Evolutionary conservation across 2,888 invertebrate genomes (phyloP).

Genomic region (Cabera pusaria): DNA sequence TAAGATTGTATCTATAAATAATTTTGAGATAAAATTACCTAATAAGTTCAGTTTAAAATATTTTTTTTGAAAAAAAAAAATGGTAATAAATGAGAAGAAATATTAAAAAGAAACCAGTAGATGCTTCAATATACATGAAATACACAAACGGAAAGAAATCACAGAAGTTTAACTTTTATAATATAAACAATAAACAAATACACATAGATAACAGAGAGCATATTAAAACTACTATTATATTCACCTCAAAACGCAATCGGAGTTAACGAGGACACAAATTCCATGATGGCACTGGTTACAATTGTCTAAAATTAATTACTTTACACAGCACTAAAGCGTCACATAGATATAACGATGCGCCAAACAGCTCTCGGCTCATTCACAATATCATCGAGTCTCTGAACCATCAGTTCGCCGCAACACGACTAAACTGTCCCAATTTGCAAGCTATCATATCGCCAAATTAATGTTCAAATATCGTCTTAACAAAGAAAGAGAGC

Average conservation of each 20-base stretch:
- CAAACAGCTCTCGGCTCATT: conserved; percentile 38
- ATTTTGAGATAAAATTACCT: too few relatives aligned
- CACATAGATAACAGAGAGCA: too few relatives aligned
- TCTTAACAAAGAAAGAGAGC: conserved; percentile 15
- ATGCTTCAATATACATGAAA: too few relatives aligned
- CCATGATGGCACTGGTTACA: conserved; percentile 55
- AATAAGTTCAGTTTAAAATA: too few relatives aligned
- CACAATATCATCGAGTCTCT: conserved; percentile 42
- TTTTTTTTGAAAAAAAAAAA: too few relatives aligned
- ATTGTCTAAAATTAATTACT: conserved; percentile 54
- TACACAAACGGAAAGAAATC: too few relatives aligned
- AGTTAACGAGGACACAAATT: conserved; percentile 41
- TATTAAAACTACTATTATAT: conserved; percentile 1
- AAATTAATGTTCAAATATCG: conserved; percentile 35
- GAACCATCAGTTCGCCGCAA: conserved; percentile 48
- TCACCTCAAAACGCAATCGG: conserved; percentile 9
- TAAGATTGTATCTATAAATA: too few relatives aligned
- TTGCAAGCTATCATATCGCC: conserved; percentile 42
- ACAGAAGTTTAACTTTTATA: too few relatives aligned
- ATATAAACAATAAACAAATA: too few relatives aligned
- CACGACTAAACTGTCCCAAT: conserved; percentile 49
- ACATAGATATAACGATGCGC: conserved; percentile 45
- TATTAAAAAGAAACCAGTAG: too few relatives aligned
- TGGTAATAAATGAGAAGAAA: too few relatives aligned
- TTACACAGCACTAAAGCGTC: conserved; percentile 62